These are phyloP conservation scores for Crioceris asparagi DNA, from an alignment of 2,888 invertebrate species.

Conservation along the genomic window DNA sequence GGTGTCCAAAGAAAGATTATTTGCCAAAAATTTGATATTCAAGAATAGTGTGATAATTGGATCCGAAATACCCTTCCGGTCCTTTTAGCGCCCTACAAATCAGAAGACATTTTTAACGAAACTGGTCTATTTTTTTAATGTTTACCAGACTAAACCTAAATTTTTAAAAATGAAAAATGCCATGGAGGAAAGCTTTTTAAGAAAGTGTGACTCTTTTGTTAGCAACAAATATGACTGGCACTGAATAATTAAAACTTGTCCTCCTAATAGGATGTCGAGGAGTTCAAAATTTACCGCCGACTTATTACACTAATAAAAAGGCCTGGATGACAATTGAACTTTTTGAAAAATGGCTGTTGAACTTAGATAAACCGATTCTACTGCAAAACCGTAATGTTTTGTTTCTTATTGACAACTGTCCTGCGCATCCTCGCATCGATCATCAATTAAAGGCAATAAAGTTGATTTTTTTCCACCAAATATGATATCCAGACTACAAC, in stretches of 20 bases:
- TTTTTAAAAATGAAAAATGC: constrained; percentile 14
- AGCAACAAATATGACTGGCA: constrained; percentile 26
- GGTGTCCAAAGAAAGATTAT: not conserved
- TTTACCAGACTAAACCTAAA: not conserved
- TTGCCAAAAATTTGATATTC: not conserved
- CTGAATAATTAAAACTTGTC: constrained; percentile 25
- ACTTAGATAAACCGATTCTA: constrained; percentile 7
- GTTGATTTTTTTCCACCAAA: constrained; percentile 10
- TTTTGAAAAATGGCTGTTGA: constrained; percentile 6
- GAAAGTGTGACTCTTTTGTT: constrained; percentile 22
- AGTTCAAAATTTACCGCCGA: constrained; percentile 6
- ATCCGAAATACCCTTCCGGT: too few species aligned
- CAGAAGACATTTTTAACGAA: too few species aligned
- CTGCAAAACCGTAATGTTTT: constrained; percentile 7
- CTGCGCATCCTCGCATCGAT: constrained; percentile 9
- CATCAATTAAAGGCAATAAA: constrained; percentile 9
- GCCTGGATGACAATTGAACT: constrained; percentile 1
- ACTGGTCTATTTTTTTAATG: too few species aligned
- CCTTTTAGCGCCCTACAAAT: too few species aligned
- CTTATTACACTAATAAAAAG: not conserved
- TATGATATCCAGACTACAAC: constrained; percentile 11
- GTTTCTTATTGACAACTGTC: constrained; percentile 10
- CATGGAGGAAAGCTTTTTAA: constrained; percentile 8
- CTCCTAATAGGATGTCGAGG: constrained; percentile 27
- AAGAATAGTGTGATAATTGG: too few species aligned